Evolutionary conservation across 2,113 vertebrate species (phyloP).

Genomic region (Tetrax tetrax): DNA sequence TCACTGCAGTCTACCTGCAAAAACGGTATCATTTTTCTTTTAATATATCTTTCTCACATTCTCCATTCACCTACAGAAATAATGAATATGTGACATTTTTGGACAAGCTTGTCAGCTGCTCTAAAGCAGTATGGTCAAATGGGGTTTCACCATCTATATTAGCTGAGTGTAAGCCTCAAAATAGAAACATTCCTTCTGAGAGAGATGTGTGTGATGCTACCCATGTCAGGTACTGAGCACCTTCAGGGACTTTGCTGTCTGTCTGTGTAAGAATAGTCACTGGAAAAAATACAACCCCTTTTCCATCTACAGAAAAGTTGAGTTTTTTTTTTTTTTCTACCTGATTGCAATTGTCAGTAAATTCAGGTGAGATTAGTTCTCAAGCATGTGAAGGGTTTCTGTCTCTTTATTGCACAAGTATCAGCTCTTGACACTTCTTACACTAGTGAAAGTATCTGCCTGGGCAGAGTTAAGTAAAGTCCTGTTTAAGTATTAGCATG

Average conservation of each 20-base stretch:
- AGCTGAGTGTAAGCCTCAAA: not conserved
- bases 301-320: not conserved
- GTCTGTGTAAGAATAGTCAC: not conserved
- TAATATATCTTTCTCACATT: not conserved
- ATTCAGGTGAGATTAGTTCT: not conserved
- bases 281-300: not conserved
- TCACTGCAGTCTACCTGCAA: conserved; percentile 64
- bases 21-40: not conserved
- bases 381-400: not conserved
- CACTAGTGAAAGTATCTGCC: not conserved
- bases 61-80: not conserved
- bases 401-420: not conserved
- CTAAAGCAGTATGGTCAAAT: not conserved
- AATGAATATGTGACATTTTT: rapidly evolving
- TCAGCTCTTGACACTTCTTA: not conserved
- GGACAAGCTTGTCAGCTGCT: not conserved
- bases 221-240: not conserved
- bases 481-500: not conserved
- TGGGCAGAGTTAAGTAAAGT: not conserved
- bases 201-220: not conserved
- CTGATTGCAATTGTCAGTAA: not conserved
- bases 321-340: not conserved
- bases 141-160: not conserved
- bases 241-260: not conserved
- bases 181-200: not conserved